Evolutionary conservation across 2,113 vertebrate genomes (phyloP), one percentile per base, ranked within the genome.

Genomic region (Lepidothrix coronata): DNA sequence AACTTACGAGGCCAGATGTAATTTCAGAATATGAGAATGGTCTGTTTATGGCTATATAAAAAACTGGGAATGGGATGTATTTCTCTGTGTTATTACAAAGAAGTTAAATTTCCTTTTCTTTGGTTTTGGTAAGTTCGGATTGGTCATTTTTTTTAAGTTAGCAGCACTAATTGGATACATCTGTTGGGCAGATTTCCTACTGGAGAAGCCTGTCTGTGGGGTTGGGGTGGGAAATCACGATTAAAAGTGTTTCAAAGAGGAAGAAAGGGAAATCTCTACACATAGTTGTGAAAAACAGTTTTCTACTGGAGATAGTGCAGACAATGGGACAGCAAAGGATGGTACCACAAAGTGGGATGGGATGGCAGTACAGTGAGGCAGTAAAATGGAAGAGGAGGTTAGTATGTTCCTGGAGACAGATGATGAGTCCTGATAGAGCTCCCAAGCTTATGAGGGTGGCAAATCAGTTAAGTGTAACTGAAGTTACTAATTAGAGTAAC

Each of bases 1-100:
- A 89, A 55, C 1, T 0, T 57, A 37, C 5, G 35, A 71, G 33
- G 11, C 44, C 18, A 22, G 41, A 46, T 0, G 1, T 80, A 44
- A 62, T 71, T 84, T 84, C 72, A 86, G 54, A 93, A 43, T 66
- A 63, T 44, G 10, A 80, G 39, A 79, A 75, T 20, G 21, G 31
- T 33, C 33, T 41, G 23, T 52, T n/a, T 33, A 55, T 39, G 28
- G 27, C 30, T 31, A 5, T 48, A 48, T 25, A n/a, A 54, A 67
- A 49, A 58, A 43, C 6, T 88, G 9, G 13, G n/a, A 75, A 88
- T 67, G 13, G 14, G 8, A 46, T 76, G 17, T 12, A 65, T 39
- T 91, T 90, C 51, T 67, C 27, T 31, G 7, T 81, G 30, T 73
- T 91, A n/a, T 35, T 65, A 80, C 15, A 55, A 91, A 35, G 22